Evolutionary conservation across 2,113 vertebrate genomes (phyloP).

Genomic region (Struthidea cinerea): DNA sequence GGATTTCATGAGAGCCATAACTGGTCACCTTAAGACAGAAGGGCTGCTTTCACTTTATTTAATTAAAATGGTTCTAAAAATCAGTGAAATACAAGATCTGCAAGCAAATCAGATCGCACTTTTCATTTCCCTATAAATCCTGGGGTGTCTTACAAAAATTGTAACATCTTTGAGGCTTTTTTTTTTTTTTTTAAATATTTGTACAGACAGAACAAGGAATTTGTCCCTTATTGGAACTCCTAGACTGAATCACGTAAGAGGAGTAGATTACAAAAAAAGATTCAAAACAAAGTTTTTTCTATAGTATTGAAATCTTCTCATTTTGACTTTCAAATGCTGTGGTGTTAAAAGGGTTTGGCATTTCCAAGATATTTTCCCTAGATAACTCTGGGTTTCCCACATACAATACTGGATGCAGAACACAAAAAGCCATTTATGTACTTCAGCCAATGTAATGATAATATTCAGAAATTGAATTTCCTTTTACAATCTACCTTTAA

Average conservation of each 20-base stretch:
- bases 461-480: neutral
- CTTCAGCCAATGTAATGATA: neutral
- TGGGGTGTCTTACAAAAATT: neutral
- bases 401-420: neutral
- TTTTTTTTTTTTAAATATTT: neutral
- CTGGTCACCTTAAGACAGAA: neutral
- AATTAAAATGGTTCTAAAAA: neutral
- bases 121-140: accelerated
- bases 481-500: neutral
- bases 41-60: neutral
- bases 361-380: neutral
- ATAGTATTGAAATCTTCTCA: neutral
- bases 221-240: neutral
- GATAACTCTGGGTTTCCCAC: neutral
- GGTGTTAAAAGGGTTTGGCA: accelerated
- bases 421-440: accelerated
- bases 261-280: neutral
- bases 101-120: neutral
- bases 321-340: neutral
- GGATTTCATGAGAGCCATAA: neutral
- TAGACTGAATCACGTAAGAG: neutral
- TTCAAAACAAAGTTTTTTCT: neutral
- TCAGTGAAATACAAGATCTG: neutral
- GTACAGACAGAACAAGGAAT: neutral
- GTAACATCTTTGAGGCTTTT: neutral